phyloP scores from a whole-genome alignment of 2,888 invertebrate species.

The Tenodera sinensis region DNA sequence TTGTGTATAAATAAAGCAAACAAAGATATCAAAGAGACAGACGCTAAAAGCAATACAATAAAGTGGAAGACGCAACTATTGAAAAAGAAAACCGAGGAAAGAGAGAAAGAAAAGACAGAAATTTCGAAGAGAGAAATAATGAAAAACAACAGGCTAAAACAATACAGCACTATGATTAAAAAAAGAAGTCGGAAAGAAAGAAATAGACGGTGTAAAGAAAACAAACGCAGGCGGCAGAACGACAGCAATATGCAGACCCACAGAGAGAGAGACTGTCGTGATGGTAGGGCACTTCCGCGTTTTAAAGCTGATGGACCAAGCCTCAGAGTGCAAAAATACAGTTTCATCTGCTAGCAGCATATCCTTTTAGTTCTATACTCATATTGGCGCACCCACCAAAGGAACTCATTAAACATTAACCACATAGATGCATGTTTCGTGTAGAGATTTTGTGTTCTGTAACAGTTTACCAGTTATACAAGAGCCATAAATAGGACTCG shows the following conservation, averaged over 20 bases:
- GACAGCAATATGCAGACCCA: not conserved
- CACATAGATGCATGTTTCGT: too few relatives aligned
- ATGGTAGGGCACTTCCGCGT: not conserved
- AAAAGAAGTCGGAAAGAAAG: not conserved
- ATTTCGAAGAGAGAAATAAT: not conserved
- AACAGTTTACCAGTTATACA: too few relatives aligned
- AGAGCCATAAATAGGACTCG: too few relatives aligned
- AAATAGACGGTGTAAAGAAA: not conserved
- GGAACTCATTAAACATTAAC: too few relatives aligned
- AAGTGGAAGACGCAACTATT: not conserved
- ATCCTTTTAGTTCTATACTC: not conserved
- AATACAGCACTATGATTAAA: not conserved
- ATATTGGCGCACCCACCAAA: not conserved
- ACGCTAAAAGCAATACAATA: not conserved
- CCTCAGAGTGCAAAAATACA: not conserved
- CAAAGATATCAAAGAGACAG: not conserved
- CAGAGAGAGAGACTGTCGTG: not conserved
- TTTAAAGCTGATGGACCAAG: not conserved
- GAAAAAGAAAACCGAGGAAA: too few relatives aligned
- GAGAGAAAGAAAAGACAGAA: not conserved
- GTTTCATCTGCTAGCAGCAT: not conserved
- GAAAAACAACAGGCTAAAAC: not conserved
- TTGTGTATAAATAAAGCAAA: not conserved
- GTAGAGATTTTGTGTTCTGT: too few relatives aligned
- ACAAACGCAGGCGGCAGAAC: not conserved